Evolutionary conservation across 2,797 vertebrate species (phyloP).

Genomic region (Amblyraja radiata): DNA sequence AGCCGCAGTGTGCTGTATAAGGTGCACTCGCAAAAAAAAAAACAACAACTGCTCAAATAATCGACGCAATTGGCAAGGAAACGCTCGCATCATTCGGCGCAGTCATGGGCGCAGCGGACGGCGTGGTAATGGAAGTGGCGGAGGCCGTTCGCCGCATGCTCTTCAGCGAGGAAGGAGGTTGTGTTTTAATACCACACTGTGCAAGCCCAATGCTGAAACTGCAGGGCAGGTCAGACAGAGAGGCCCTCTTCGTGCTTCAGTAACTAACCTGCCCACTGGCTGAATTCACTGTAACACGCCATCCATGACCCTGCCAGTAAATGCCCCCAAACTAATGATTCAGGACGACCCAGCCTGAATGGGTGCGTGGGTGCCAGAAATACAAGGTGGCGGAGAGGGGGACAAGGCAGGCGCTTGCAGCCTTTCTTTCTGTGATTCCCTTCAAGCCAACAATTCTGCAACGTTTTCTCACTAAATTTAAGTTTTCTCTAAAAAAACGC

Average conservation of each 20-base stretch:
- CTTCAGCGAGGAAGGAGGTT: background rate
- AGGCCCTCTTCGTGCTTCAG: background rate
- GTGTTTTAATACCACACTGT: background rate
- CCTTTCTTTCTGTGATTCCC: background rate
- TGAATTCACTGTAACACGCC: background rate
- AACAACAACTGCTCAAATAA: background rate
- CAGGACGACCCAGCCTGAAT: background rate
- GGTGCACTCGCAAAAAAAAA: background rate
- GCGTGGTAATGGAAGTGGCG: background rate
- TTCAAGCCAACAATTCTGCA: background rate
- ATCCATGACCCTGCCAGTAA: background rate
- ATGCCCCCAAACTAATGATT: background rate
- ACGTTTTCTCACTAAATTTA: background rate
- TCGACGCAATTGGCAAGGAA: background rate
- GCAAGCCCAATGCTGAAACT: background rate
- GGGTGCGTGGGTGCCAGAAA: background rate
- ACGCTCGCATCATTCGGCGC: background rate
- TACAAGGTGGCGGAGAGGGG: background rate
- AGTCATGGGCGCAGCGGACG: background rate
- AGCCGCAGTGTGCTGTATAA: background rate
- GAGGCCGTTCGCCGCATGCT: background rate
- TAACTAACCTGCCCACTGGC: background rate
- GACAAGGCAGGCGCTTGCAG: background rate
- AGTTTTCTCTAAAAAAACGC: background rate
- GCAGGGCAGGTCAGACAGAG: background rate